These are phyloP conservation scores for Hirudinaria manillensis DNA, from an alignment of 2,888 invertebrate genomes.

Conservation along the genomic window DNA sequence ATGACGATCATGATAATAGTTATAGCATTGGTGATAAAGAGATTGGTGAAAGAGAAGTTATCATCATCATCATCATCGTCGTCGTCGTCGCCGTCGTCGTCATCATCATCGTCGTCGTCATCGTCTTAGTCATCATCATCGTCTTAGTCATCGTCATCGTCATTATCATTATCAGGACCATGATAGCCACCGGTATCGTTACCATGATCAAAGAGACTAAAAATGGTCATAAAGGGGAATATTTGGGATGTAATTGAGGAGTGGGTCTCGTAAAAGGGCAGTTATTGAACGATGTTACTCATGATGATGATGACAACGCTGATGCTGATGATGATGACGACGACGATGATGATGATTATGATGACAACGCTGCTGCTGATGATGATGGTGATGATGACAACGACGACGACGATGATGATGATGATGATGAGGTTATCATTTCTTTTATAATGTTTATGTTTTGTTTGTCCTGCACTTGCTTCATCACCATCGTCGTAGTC, in stretches of 20 bases:
- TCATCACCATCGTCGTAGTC: neutral
- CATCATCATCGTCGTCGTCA: slow-evolving; percentile 1
- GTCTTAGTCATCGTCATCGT: neutral
- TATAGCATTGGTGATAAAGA: neutral
- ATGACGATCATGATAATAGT: neutral
- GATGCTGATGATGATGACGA: slow-evolving; percentile 10
- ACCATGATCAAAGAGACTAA: neutral
- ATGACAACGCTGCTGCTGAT: slow-evolving; percentile 20
- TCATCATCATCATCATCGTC: neutral
- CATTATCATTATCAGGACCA: neutral
- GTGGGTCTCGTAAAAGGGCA: no score
- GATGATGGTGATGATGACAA: slow-evolving; percentile 21
- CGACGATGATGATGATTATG: slow-evolving; percentile 20
- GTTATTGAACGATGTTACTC: neutral
- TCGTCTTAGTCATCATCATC: neutral
- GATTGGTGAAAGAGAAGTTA: neutral
- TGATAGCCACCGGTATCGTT: neutral
- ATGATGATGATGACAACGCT: neutral
- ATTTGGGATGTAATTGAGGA: no score
- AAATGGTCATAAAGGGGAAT: no score
- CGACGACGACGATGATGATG: slow-evolving; percentile 12
- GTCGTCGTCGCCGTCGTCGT: neutral
- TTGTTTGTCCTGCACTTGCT: neutral
- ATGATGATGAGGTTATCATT: no score
- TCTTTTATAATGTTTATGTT: neutral